Evolutionary conservation across 2,797 vertebrate species (phyloP).

Genomic region (Melopsittacus undulatus): DNA sequence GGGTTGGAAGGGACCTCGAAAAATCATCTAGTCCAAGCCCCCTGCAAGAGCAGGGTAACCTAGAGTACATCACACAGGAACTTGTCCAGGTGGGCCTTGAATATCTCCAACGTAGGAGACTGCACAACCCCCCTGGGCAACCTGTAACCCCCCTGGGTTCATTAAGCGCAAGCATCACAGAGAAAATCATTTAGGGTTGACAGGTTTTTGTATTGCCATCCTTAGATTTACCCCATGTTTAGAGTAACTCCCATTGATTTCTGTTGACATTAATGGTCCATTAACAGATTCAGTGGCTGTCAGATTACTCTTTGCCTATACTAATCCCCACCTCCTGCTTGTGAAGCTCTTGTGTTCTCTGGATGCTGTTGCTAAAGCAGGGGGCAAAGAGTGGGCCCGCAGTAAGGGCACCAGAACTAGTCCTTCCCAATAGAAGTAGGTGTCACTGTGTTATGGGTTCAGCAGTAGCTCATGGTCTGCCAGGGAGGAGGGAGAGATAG

Average conservation of each 20-base stretch:
- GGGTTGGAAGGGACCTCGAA: no score
- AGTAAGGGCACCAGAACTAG: not conserved
- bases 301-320: not conserved
- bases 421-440: not conserved
- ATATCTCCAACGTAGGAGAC: no score
- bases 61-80: no score
- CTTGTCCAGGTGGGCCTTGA: no score
- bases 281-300: not conserved
- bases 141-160: no score
- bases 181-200: not conserved
- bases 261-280: not conserved
- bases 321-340: not conserved
- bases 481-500: no score
- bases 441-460: no score
- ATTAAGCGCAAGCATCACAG: not conserved
- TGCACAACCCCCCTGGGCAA: no score
- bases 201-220: not conserved
- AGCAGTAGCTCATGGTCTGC: no score
- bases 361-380: not conserved
- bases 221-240: not conserved
- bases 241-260: not conserved
- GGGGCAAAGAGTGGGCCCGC: not conserved
- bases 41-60: no score
- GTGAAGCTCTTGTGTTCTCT: rapidly evolving
- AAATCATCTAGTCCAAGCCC: no score